Percentiles rank a stretch among this genome's conserved stretches.
These are phyloP conservation scores for Palaemon carinicauda DNA, from an alignment of 1,140 invertebrate species.

Conservation along the genomic window DNA sequence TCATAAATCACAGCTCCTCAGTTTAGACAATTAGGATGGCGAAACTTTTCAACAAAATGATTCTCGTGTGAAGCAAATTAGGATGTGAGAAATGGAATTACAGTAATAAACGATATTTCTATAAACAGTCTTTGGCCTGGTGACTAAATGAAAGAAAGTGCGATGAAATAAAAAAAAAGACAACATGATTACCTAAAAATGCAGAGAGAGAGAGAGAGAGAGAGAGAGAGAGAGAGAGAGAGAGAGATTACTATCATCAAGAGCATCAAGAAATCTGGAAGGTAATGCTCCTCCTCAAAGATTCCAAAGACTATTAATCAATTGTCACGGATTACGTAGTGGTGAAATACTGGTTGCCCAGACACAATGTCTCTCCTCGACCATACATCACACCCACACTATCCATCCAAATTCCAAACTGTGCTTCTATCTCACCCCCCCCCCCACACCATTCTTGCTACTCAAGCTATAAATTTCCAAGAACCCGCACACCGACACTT, in stretches of 20 bases:
- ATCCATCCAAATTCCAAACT: background rate
- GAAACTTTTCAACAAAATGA: too few relatives aligned
- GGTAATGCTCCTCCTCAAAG: background rate
- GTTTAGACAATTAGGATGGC: too few relatives aligned
- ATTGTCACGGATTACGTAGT: slow-evolving; percentile 31
- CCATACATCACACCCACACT: background rate
- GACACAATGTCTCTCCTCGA: slow-evolving; percentile 7
- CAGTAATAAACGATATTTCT: too few relatives aligned
- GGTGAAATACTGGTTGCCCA: slow-evolving; percentile 19
- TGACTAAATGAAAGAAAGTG: too few relatives aligned
- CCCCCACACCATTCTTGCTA: background rate
- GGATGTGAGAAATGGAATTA: too few relatives aligned
- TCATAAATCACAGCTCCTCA: too few relatives aligned
- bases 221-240: slow-evolving; percentile 20
- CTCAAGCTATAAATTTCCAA: background rate
- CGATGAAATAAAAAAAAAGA: too few relatives aligned
- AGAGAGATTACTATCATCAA: too few relatives aligned
- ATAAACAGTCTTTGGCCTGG: too few relatives aligned
- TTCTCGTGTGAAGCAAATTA: too few relatives aligned
- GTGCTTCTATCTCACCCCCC: background rate
- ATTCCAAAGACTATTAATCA: slow-evolving; percentile 29
- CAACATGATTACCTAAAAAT: too few relatives aligned
- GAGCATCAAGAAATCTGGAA: background rate
- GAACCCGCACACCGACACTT: background rate
- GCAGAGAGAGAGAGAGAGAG: background rate